Evolutionary conservation across 2,113 vertebrate species (phyloP), one percentile per base, ranked within the genome.

Genomic region (Cariama cristata): DNA sequence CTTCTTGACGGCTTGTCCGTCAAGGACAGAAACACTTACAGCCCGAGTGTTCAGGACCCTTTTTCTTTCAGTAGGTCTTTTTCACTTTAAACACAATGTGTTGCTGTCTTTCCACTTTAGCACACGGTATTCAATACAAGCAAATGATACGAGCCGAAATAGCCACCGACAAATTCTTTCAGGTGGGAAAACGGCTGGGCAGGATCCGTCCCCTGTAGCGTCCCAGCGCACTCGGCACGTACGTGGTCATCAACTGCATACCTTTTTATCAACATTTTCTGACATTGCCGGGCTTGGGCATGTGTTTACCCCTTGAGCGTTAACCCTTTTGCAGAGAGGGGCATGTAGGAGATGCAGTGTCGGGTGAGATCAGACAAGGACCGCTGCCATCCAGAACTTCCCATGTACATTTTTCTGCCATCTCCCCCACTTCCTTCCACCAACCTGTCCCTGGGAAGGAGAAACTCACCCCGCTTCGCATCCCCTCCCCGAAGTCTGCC

Each of bases 321-420:
- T 81, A 77, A 81, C 66, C 82, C 47, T 58, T 75, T 50, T 18
- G 24, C 21, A 2, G 9, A 17, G 38, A 66, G n/a, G 0, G 17
- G 42, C 47, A 26, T 2, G 21, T 18, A 64, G 40, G 67, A 75
- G 81, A 56, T 4, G 55, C 81, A 35, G 69, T 1, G 38, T 27
- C 19, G 15, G 17, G 88, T 28, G 55, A 66, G 53, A 44, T 12
- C 49, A 63, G 67, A 9, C 60, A 66, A 44, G 45, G 75, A 67
- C 38, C 11, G 23, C 84, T 71, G 42, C 33, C 71, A 91, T 13
- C 49, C 79, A 92, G 67, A 97, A 88, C 93, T 96, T 93, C 73
- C 33, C 71, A 21, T 9, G 44, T 68, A 32, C 79, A 9, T 58
- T 82, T 23, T 28, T 28, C 24, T 24, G 22, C 7, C 79, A 11